Percentiles rank a stretch among this genome's conserved stretches.
These are phyloP conservation scores for Drosophila maculinotata DNA, from an alignment of 2,888 invertebrate species.

Conservation along the genomic window DNA sequence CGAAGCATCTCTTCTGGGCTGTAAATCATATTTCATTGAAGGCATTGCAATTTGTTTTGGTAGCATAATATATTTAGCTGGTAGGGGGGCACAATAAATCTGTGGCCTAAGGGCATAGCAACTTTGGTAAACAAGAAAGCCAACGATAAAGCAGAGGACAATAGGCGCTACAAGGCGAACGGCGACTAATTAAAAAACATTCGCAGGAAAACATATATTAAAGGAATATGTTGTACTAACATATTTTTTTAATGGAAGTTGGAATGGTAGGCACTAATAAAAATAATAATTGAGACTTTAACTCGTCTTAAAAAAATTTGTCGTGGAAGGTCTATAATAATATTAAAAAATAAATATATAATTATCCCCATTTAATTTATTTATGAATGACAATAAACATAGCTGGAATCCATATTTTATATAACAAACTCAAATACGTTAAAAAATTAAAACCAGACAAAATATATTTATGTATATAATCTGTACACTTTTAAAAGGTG, in stretches of 20 bases:
- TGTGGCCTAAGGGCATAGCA: conserved; percentile 27
- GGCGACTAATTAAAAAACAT: not conserved
- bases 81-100: conserved; percentile 45
- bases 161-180: not conserved
- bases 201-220: not conserved
- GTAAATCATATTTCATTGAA: conserved; percentile 55
- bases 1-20: conserved; percentile 25
- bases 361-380: too few species aligned
- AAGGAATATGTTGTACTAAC: not conserved
- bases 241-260: too few species aligned
- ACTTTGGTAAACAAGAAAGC: conserved; percentile 30
- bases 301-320: too few species aligned
- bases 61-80: not conserved
- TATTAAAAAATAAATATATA: too few species aligned
- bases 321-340: too few species aligned
- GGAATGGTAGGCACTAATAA: too few species aligned
- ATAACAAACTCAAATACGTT: too few species aligned
- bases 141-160: not conserved
- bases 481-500: not conserved
- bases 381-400: too few species aligned
- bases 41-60: conserved; percentile 29
- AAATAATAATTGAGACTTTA: too few species aligned
- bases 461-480: not conserved
- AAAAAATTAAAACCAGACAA: too few species aligned
- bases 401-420: too few species aligned